Evolutionary conservation across 2,113 vertebrate species (phyloP).

Genomic region (Cepphus grylle): DNA sequence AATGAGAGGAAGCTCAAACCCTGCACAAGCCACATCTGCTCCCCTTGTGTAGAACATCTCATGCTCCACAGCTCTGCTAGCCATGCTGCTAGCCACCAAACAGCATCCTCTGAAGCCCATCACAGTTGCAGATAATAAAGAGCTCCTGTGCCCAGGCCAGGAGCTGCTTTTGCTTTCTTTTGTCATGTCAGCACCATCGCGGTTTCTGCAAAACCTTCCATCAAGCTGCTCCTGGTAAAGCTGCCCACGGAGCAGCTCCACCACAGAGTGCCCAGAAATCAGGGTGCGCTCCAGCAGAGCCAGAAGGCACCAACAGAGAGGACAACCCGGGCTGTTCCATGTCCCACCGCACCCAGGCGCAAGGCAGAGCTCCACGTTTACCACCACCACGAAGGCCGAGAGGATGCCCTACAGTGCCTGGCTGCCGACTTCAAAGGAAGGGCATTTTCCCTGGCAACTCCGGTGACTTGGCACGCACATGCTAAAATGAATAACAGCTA

Average conservation of each 20-base stretch:
- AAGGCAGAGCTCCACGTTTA: not conserved
- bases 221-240: accelerated
- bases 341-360: not conserved
- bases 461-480: no score
- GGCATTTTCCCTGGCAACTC: no score
- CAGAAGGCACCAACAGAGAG: not conserved
- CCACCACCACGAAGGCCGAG: accelerated
- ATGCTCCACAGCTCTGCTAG: not conserved
- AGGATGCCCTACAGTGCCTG: not conserved
- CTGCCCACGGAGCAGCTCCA: not conserved
- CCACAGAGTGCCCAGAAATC: not conserved
- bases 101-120: not conserved
- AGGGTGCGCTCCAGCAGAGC: not conserved
- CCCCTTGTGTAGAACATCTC: not conserved
- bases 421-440: not conserved
- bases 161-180: not conserved
- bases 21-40: not conserved
- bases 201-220: not conserved
- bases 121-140: not conserved
- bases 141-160: not conserved
- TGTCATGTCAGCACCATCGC: not conserved
- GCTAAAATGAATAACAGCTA: not conserved
- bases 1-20: not conserved
- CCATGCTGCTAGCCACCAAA: not conserved
- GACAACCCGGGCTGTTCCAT: not conserved